Conservation (phyloP, 2,797 vertebrate species). For the Rhinogobio ventralis region DNA sequence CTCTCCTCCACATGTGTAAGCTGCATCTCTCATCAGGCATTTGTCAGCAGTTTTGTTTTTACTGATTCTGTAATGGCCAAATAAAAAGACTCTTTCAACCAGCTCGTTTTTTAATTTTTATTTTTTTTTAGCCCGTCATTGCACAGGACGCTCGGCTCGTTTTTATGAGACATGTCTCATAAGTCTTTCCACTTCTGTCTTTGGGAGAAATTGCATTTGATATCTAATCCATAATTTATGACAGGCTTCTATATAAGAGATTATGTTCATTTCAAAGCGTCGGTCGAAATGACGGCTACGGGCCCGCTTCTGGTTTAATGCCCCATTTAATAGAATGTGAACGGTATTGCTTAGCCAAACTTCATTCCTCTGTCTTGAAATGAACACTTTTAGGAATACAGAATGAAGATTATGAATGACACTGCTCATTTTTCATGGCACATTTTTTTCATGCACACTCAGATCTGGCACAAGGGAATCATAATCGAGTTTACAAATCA, state of each 20-base stretch:
- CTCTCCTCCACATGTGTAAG: constrained; percentile 1
- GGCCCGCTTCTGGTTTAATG: constrained; percentile 36
- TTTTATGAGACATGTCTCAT: constrained; percentile 51
- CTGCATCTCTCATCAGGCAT: constrained; percentile 48
- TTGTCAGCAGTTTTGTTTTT: constrained; percentile 47
- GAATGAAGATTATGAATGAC: background rate
- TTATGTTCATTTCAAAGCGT: constrained; percentile 33
- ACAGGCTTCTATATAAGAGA: constrained; percentile 41
- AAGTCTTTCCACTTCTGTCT: constrained; percentile 51
- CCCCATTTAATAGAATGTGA: constrained; percentile 22
- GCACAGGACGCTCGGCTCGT: background rate
- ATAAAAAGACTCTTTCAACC: constrained; percentile 13
- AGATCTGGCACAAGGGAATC: background rate
- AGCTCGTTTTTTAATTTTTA: constrained; percentile 21
- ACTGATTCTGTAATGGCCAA: constrained; percentile 25
- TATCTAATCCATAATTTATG: constrained; percentile 66
- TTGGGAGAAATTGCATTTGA: constrained; percentile 43
- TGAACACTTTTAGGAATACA: background rate
- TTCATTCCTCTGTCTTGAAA: constrained; percentile 1
- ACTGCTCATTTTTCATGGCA: background rate
- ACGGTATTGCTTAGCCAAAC: constrained; percentile 10
- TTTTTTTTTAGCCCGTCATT: constrained; percentile 23
- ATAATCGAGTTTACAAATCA: constrained; percentile 18
- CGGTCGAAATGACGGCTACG: background rate
- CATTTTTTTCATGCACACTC: background rate